phyloP scores from a whole-genome alignment of 2,888 invertebrate species.

The Thymelicus lineola region DNA sequence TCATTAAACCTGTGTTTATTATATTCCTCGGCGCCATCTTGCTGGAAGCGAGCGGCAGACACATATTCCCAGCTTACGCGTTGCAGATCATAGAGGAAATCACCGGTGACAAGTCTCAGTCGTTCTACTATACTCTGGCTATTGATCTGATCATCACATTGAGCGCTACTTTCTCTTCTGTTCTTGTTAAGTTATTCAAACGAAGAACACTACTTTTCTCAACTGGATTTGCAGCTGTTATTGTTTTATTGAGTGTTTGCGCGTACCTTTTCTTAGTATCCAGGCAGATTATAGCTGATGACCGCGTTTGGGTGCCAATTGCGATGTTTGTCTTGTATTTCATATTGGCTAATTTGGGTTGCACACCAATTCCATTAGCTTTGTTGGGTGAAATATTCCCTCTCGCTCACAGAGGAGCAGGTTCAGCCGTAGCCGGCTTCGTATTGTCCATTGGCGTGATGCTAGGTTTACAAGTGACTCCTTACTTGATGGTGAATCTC shows the following conservation, averaged over 20 bases:
- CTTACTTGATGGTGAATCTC: conserved; percentile 53
- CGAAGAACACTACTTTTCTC: conserved; percentile 60
- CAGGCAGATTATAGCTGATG: conserved; percentile 48
- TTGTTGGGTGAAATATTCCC: conserved; percentile 69
- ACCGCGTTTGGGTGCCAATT: conserved; percentile 54
- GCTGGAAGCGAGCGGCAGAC: conserved; percentile 62
- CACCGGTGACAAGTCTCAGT: conserved; percentile 52
- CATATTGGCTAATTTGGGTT: conserved; percentile 64
- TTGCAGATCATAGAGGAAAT: conserved; percentile 61
- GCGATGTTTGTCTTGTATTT: conserved; percentile 59
- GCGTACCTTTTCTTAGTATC: conserved; percentile 55
- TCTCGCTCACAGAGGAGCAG: conserved; percentile 61
- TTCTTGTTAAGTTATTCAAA: conserved; percentile 59
- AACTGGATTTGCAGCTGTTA: conserved; percentile 56
- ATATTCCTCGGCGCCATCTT: conserved; percentile 53
- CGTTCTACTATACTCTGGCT: conserved; percentile 59
- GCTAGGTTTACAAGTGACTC: conserved; percentile 57
- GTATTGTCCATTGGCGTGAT: conserved; percentile 53
- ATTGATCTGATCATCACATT: conserved; percentile 61
- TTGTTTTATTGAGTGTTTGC: conserved; percentile 53
- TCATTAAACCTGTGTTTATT: conserved; percentile 60
- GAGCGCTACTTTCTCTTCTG: conserved; percentile 56
- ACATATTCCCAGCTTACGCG: conserved; percentile 64
- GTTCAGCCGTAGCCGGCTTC: conserved; percentile 54
- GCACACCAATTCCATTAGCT: conserved; percentile 64